Conservation (phyloP, 2,797 vertebrate species). For the Darevskia mixta region DNA sequence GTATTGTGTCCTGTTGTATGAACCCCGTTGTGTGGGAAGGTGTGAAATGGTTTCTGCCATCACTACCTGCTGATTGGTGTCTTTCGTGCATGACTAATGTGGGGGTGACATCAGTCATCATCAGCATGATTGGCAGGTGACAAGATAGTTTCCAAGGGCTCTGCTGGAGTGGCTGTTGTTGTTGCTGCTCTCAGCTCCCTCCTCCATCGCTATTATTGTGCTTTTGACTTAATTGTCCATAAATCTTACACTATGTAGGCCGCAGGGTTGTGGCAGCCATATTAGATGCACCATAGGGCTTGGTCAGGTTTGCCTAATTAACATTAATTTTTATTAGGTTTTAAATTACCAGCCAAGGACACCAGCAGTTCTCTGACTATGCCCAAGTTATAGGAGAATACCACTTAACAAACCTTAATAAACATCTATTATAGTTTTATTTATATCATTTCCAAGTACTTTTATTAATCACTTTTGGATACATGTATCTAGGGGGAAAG, state of each 20-base stretch:
- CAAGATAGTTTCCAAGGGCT: neutral
- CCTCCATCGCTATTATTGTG: neutral
- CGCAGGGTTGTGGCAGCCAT: neutral
- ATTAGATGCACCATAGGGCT: neutral
- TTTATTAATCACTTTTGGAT: neutral
- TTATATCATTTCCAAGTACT: neutral
- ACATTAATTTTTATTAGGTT: neutral
- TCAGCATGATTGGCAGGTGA: neutral
- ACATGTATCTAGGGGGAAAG: neutral
- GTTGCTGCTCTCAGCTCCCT: neutral
- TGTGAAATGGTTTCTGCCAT: neutral
- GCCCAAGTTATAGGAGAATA: neutral
- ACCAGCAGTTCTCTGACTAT: neutral
- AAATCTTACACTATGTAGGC: neutral
- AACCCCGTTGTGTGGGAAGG: neutral
- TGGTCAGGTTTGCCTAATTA: neutral
- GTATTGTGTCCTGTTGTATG: neutral
- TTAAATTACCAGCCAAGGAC: neutral
- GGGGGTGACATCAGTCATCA: neutral
- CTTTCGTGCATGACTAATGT: slow-evolving; percentile 3
- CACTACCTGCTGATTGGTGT: neutral
- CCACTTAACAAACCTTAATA: neutral
- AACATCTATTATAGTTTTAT: neutral
- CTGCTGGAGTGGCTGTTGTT: neutral
- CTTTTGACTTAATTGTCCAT: neutral